Evolutionary conservation across 92 coral and sea anemone species (phyloP).

Genomic region (Actinostola sp.): DNA sequence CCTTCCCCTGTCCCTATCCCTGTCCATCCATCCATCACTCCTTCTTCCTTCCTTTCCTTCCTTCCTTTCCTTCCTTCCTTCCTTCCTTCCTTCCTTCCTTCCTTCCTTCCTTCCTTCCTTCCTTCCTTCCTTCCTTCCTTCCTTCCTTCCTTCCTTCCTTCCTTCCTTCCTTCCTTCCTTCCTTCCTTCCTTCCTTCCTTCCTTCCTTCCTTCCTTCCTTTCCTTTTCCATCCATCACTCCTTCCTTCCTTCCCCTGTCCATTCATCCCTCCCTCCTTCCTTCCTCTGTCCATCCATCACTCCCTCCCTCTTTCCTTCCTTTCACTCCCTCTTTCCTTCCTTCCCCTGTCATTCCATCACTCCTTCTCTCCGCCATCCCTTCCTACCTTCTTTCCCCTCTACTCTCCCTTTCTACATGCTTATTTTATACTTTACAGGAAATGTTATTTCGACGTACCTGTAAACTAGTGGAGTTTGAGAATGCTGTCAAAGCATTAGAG

Average conservation of each 20-base stretch:
- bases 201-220: neutral
- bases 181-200: neutral
- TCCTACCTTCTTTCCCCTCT: neutral
- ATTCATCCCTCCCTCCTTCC: neutral
- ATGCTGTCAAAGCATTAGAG: slow-evolving; percentile 85
- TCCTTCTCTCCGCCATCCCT: neutral
- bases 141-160: neutral
- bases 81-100: neutral
- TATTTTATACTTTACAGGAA: slow-evolving; percentile 42
- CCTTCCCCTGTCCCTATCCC: neutral
- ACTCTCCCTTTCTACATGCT: neutral
- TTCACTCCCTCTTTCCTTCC: neutral
- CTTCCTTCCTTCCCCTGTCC: neutral
- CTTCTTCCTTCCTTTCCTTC: neutral
- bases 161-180: neutral
- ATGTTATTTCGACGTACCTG: slow-evolving; percentile 94
- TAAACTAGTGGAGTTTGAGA: slow-evolving; percentile 91
- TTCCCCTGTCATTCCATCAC: neutral
- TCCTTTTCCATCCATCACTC: neutral
- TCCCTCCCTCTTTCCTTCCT: neutral
- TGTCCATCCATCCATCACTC: neutral
- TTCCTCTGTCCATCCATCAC: neutral
- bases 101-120: neutral
- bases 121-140: neutral
- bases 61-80: neutral